Percentiles rank a stretch among this genome's conserved stretches.
These are phyloP conservation scores for Urocolius indicus DNA, from an alignment of 2,113 vertebrate genomes.

Conservation along the genomic window DNA sequence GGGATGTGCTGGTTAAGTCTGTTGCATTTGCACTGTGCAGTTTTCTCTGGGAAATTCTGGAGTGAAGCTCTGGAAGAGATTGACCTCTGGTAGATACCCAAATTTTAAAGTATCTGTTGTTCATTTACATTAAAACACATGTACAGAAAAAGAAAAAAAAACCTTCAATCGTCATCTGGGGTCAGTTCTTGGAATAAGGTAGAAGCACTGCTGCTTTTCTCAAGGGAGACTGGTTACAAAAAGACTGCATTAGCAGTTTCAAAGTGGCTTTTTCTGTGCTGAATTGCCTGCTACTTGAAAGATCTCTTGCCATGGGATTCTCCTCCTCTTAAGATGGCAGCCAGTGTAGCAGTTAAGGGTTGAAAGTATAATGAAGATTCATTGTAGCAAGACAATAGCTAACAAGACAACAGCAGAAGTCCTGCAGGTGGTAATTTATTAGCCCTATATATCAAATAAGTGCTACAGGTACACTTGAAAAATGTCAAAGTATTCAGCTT, in stretches of 20 bases:
- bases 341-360: not conserved
- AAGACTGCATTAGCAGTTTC: not conserved
- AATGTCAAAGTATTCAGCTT: not conserved
- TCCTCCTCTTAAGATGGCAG: not conserved
- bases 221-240: not conserved
- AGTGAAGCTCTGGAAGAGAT: not conserved
- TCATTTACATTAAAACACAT: not conserved
- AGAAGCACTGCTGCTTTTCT: not conserved
- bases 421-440: not conserved
- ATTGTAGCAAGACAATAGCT: not conserved
- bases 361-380: not conserved
- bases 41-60: not conserved
- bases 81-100: not conserved
- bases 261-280: not conserved
- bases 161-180: not conserved
- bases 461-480: not conserved
- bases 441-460: not conserved
- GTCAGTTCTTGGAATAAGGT: not conserved
- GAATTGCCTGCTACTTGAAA: not conserved
- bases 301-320: not conserved
- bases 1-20: not conserved
- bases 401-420: not conserved
- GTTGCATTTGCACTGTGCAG: not conserved
- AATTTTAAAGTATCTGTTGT: not conserved
- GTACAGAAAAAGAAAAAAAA: not conserved